phyloP scores from a whole-genome alignment of 2,797 vertebrate species.

The Prunella strophiata region DNA sequence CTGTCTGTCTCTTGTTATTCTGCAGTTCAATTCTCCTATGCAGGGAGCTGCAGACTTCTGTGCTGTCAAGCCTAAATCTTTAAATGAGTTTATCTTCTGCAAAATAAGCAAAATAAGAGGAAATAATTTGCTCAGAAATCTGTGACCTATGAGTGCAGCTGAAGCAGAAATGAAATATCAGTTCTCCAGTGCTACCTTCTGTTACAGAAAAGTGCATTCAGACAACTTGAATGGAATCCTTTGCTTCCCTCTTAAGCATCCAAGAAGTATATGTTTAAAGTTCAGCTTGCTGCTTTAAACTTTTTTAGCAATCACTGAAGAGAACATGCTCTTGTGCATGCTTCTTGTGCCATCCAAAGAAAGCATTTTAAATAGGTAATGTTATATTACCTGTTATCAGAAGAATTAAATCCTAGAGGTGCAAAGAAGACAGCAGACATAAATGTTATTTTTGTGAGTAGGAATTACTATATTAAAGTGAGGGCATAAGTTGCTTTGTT shows the following conservation, averaged over 20 bases:
- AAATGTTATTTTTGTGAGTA: not conserved
- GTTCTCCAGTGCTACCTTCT: not conserved
- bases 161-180: not conserved
- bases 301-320: not conserved
- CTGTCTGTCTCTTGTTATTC: not conserved
- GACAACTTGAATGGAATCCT: not conserved
- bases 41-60: not conserved
- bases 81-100: not conserved
- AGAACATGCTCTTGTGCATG: not conserved
- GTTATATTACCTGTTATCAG: not conserved
- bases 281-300: not conserved
- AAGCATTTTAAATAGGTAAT: not conserved
- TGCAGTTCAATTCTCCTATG: not conserved
- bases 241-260: not conserved
- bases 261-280: not conserved
- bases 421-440: not conserved
- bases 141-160: not conserved
- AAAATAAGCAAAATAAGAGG: not conserved
- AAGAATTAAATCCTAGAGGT: not conserved
- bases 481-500: not conserved
- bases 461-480: not conserved
- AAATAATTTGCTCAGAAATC: not conserved
- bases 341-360: not conserved
- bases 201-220: not conserved
- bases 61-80: not conserved